These are phyloP conservation scores for Baronia brevicornis DNA, from an alignment of 2,888 invertebrate genomes.

Conservation along the genomic window DNA sequence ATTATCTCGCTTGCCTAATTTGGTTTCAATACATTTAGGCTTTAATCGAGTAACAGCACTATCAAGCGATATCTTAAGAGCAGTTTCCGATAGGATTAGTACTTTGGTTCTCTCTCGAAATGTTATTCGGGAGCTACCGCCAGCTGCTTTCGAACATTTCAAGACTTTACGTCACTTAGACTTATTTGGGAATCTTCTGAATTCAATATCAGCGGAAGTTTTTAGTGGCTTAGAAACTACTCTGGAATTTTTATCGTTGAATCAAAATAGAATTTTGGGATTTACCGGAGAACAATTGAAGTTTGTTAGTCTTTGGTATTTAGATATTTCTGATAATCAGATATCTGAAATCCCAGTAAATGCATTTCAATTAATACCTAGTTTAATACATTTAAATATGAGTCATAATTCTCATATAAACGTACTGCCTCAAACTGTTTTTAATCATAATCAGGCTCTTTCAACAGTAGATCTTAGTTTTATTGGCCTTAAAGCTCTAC, in stretches of 20 bases:
- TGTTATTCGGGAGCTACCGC: slow-evolving; percentile 89
- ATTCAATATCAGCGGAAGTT: slow-evolving; percentile 81
- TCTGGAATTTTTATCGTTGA: slow-evolving; percentile 81
- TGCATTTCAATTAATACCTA: slow-evolving; percentile 79
- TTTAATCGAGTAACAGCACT: slow-evolving; percentile 91
- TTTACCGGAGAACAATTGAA: slow-evolving; percentile 79
- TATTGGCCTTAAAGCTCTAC: slow-evolving; percentile 83
- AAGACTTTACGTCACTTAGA: slow-evolving; percentile 82
- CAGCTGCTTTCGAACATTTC: slow-evolving; percentile 86
- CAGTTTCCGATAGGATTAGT: slow-evolving; percentile 82
- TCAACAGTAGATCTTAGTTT: slow-evolving; percentile 83
- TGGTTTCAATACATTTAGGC: slow-evolving; percentile 84
- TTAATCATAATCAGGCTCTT: slow-evolving; percentile 82
- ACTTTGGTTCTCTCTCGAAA: slow-evolving; percentile 86
- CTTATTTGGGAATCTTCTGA: slow-evolving; percentile 86
- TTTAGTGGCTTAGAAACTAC: slow-evolving; percentile 85
- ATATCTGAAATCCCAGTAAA: slow-evolving; percentile 82
- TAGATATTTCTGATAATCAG: slow-evolving; percentile 88
- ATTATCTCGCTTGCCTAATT: slow-evolving; percentile 83
- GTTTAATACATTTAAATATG: slow-evolving; percentile 82
- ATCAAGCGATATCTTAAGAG: slow-evolving; percentile 84
- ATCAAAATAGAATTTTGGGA: slow-evolving; percentile 83
- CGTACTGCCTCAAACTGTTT: slow-evolving; percentile 78
- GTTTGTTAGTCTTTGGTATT: slow-evolving; percentile 77
- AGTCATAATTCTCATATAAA: slow-evolving; percentile 83